A percentile compares a stretch with the other conserved stretches of the same genome.
These are phyloP conservation scores for Xylota segnis DNA, from an alignment of 2,888 invertebrate genomes.

Conservation along the genomic window DNA sequence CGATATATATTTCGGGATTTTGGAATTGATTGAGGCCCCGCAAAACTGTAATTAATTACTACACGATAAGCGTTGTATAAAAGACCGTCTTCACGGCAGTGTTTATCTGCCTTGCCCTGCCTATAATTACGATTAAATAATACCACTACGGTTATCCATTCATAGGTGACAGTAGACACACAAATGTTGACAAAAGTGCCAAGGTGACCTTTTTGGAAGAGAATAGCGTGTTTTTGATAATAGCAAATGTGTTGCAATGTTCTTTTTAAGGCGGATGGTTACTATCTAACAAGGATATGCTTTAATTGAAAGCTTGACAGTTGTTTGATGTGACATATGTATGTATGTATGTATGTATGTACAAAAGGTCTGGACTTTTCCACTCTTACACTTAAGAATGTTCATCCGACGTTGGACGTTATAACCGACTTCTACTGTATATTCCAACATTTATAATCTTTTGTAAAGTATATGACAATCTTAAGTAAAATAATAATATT, in stretches of 20 bases:
- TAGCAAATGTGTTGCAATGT: neutral
- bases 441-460: too few relatives aligned
- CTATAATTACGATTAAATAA: constrained; percentile 47
- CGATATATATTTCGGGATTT: constrained; percentile 37
- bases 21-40: constrained; percentile 43
- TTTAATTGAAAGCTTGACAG: too few relatives aligned
- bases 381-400: too few relatives aligned
- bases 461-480: too few relatives aligned
- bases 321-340: too few relatives aligned
- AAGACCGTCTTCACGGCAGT: constrained; percentile 19
- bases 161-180: constrained; percentile 36
- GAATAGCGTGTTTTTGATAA: neutral
- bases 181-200: constrained; percentile 2
- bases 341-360: too few relatives aligned
- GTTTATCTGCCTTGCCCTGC: constrained; percentile 25
- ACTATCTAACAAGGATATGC: too few relatives aligned
- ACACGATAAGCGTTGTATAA: constrained; percentile 45
- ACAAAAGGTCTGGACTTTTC: too few relatives aligned
- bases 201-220: constrained; percentile 5
- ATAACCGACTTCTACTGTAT: too few relatives aligned
- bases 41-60: constrained; percentile 56
- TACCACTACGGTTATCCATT: constrained; percentile 32
- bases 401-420: too few relatives aligned
- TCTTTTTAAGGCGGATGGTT: too few relatives aligned
- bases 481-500: too few relatives aligned